These are phyloP conservation scores for Aphaenogaster rudis DNA, from an alignment of 1,140 invertebrate species.

Conservation along the genomic window DNA sequence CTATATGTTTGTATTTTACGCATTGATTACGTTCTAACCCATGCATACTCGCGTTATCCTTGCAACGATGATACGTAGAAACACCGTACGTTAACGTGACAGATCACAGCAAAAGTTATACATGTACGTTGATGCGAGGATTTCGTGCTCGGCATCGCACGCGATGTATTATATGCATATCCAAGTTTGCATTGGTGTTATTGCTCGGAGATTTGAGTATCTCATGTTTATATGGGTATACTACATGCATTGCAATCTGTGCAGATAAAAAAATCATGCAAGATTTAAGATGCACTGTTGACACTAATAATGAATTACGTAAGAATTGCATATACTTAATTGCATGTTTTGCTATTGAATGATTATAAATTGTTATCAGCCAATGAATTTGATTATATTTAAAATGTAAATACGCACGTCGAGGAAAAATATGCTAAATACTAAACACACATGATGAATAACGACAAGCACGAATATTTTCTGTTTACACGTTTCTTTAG, in stretches of 20 bases:
- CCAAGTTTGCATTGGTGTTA: conserved; percentile 55
- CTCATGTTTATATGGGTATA: conserved; percentile 31
- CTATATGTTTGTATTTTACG: not conserved
- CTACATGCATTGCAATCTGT: conserved; percentile 9
- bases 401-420: not conserved
- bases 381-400: not conserved
- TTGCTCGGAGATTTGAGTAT: conserved; percentile 23
- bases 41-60: conserved; percentile 8
- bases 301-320: not conserved
- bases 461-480: conserved; percentile 56
- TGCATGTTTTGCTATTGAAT: not conserved
- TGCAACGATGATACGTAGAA: conserved; percentile 43
- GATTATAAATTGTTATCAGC: not conserved
- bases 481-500: conserved; percentile 75
- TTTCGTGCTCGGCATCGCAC: conserved; percentile 47
- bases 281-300: not conserved
- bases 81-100: conserved; percentile 39
- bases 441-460: not conserved
- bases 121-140: conserved; percentile 49
- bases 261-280: conserved; percentile 34
- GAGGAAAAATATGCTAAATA: conserved; percentile 17
- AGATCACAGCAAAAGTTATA: conserved; percentile 54
- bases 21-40: not conserved
- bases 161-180: conserved; percentile 59
- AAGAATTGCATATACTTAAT: not conserved